Evolutionary conservation across 2,888 invertebrate genomes (phyloP), one percentile per base, ranked within the genome.

Genomic region (Drosophila conformis): DNA sequence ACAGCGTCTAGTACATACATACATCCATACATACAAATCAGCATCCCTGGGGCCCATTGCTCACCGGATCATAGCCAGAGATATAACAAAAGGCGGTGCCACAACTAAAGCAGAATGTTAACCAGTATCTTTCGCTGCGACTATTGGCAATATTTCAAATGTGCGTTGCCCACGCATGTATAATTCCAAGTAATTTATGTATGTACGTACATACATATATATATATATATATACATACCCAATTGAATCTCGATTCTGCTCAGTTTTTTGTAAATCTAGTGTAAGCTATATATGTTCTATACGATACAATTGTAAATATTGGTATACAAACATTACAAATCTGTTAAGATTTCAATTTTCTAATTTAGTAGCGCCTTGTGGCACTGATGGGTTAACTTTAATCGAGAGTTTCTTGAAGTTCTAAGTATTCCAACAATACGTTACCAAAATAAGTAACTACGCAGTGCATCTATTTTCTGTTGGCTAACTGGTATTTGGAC

Each of bases 111-210:
- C 38, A 25, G 3, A 36, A 51, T 36, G 46, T 29, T 74, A 70
- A 54, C 11, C 38, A 27, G 36, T 29, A 4, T 29, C 60, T 53
- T 38, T 52, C 11, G 15, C 36, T 36, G 29, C 60, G 36, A 29
- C 21, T 61, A 56, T 66, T 61, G 64, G 71, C 40, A 64, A 71
- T 63, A 79, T 78, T 75, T 71, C 63, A 61, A 59, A 42, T 53
- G 60, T 38, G 52, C 38, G 56, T 31, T 75, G 74, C 75, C 76
- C 76, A 76, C 75, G 66, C 75, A 66, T 33, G 2, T 58, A 53
- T 18, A 35, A 57, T 35, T 42, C 18, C n/a, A 56, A 21, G 15
- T 25, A 10, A 27, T n/a, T 11, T 13, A 38, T 53, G 51, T 21
- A 53, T 35, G 35, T 31, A 33, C 21, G 53, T 13, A 27, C 7